These are phyloP conservation scores for Conomelus anceps DNA, from an alignment of 2,888 invertebrate genomes.

Conservation along the genomic window DNA sequence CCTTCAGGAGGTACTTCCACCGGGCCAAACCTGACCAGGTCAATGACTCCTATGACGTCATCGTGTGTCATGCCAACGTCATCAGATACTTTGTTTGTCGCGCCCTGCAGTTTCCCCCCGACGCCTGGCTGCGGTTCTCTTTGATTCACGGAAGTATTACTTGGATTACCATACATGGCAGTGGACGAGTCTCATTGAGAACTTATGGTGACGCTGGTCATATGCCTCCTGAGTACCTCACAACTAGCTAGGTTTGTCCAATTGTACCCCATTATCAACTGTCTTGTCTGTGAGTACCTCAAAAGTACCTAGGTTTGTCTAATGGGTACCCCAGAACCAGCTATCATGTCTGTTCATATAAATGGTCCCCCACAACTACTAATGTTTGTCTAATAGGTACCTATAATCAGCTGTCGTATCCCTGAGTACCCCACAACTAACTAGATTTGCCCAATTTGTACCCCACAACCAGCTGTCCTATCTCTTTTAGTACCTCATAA, in stretches of 20 bases:
- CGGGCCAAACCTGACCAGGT: conserved; percentile 75
- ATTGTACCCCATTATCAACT: no score
- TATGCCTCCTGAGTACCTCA: conserved; percentile 68
- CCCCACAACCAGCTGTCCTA: no score
- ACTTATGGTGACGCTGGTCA: conserved; percentile 84
- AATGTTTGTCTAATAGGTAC: no score
- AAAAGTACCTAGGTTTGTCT: no score
- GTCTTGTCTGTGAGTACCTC: conserved; percentile 67
- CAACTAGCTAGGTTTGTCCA: conserved; percentile 36
- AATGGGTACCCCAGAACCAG: no score
- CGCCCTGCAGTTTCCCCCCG: conserved; percentile 92
- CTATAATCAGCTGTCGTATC: no score
- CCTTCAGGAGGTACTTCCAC: conserved; percentile 87
- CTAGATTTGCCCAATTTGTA: no score
- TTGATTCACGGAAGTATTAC: conserved; percentile 92
- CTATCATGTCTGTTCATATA: no score
- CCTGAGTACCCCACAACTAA: no score
- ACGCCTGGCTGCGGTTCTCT: conserved; percentile 91
- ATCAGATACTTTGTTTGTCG: conserved; percentile 94
- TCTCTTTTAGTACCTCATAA: no score
- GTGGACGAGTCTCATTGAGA: conserved; percentile 76
- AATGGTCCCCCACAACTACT: no score
- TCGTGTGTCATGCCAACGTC: conserved; percentile 97
- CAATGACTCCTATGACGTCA: conserved; percentile 75
- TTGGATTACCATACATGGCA: conserved; percentile 78